Base-by-base conservation (phyloP, 1,140 invertebrate species). In the Vollenhovia emeryi region DNA sequence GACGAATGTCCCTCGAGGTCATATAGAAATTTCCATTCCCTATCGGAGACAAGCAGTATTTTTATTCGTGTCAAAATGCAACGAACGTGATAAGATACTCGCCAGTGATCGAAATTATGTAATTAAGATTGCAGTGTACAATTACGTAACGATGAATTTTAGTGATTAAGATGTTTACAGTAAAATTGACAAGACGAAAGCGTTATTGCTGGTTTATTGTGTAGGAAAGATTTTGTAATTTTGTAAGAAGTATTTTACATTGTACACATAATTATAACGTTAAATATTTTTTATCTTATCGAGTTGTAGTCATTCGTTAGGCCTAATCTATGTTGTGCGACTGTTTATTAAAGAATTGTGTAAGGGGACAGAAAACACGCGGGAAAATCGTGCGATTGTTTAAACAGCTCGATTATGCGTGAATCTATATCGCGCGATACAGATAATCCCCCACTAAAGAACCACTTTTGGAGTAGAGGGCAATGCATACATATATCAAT, bases 21-120 rank as follows among this genome's bases (percentile, higher is more conserved):
- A 50, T 30, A 18, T 62, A 84, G 82, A 84, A 66, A 82, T 86
- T 64, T 80, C 30, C 66, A 86, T 13, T 62, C 7, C 11, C 4
- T 78, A 24, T 82, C 66, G 21, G 27, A 73, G 21, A 27, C 27
- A 40, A 62, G 18, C 30, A 55, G 60, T 68, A 66, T 86, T 86
- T 86, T 83, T 73, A 18, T n/a, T 64, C 40, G 60, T 33, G 55
- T 60, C 45, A 36, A 73, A 52, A 43, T 3, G 21, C 13, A 40
- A 55, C 18, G 45, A 57, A 36, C n/a, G n/a, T 78, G 66, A 80
- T 71, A 73, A 64, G 24, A 57, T 21, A 18, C n/a, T n/a, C 30
- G 6, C 33, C 13, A 15, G 33, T 15, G 6, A 27, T 33, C 6
- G 1, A 21, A 66, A 45, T 82, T 80, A 71, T 45, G 8, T 73